Evolutionary conservation across 2,113 vertebrate genomes (phyloP).

Genomic region (Illadopsis cleaveri): DNA sequence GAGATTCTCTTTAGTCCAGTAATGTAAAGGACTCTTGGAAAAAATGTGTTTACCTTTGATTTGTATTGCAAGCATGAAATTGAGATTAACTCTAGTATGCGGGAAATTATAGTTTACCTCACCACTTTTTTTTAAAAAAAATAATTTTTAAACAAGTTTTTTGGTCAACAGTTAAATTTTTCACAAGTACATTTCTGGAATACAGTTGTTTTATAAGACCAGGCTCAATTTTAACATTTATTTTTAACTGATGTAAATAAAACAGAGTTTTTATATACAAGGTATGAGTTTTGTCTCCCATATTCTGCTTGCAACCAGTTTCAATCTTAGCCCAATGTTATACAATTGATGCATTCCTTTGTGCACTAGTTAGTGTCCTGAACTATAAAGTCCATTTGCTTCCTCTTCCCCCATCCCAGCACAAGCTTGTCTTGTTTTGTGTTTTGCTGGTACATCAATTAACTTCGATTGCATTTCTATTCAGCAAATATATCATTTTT

Average conservation of each 20-base stretch:
- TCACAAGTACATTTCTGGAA: neutral
- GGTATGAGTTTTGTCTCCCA: neutral
- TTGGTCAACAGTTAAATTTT: neutral
- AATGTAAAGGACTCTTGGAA: neutral
- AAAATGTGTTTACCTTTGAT: neutral
- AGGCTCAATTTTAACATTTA: neutral
- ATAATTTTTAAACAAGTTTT: neutral
- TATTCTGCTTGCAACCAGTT: neutral
- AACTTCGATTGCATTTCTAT: neutral
- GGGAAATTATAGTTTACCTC: neutral
- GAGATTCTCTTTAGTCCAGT: neutral
- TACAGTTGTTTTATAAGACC: neutral
- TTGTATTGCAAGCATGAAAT: neutral
- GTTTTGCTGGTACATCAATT: slow-evolving; percentile 10
- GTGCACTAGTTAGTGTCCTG: neutral
- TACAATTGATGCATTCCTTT: neutral
- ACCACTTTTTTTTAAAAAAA: neutral
- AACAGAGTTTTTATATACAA: neutral
- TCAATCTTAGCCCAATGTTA: neutral
- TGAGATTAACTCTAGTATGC: neutral
- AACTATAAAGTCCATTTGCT: neutral
- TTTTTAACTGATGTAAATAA: slow-evolving; percentile 54
- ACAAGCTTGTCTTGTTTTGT: neutral
- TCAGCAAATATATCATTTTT: neutral
- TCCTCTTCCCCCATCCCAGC: neutral